Evolutionary conservation across 2,113 vertebrate genomes (phyloP).

Genomic region (Equus przewalskii): DNA sequence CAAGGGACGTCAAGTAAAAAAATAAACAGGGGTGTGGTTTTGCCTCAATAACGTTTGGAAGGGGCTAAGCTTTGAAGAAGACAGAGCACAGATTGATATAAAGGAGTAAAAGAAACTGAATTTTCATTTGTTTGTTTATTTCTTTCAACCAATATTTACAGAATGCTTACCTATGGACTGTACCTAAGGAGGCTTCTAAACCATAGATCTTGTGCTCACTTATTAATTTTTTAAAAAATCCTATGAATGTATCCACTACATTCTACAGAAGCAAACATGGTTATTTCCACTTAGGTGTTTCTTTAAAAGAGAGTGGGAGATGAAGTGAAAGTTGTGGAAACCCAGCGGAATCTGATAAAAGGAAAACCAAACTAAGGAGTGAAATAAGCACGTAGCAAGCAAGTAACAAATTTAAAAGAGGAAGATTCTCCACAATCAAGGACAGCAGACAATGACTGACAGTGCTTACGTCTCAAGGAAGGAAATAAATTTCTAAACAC

Average conservation of each 20-base stretch:
- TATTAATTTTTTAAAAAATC: background rate
- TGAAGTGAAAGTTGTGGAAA: background rate
- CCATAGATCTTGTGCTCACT: background rate
- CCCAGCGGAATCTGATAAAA: background rate
- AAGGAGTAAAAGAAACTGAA: background rate
- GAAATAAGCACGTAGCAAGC: background rate
- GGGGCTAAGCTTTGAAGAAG: conserved; percentile 32
- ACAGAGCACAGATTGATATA: background rate
- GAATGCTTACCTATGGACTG: background rate
- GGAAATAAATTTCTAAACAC: background rate
- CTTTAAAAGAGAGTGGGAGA: background rate
- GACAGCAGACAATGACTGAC: background rate
- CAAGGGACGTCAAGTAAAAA: conserved; percentile 30
- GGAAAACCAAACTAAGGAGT: background rate
- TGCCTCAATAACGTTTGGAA: background rate
- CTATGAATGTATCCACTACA: background rate
- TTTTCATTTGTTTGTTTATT: background rate
- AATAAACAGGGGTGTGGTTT: background rate
- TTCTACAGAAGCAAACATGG: background rate
- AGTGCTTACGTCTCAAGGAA: background rate
- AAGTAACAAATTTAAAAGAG: background rate
- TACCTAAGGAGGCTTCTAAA: background rate
- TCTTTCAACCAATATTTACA: background rate
- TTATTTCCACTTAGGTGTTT: conserved; percentile 3
- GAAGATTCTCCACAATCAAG: background rate